Evolutionary conservation across 2,888 invertebrate species (phyloP), one percentile per base, ranked within the genome.

Genomic region (Microctonus brassicae): DNA sequence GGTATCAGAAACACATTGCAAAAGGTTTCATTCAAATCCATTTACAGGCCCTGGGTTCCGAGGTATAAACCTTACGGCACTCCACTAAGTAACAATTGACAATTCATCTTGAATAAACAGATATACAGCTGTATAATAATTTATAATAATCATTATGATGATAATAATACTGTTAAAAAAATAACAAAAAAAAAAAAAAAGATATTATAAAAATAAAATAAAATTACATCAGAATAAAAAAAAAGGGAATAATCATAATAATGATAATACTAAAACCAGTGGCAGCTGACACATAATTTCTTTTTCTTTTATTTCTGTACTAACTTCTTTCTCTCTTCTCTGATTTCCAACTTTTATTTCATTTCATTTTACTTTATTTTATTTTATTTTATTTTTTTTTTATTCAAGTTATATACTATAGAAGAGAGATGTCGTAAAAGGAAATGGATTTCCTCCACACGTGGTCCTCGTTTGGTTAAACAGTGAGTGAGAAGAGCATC

Each of bases 381-480:
- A 20, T 42, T 42, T 1, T 57, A 10, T 69, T 64, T 66, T 64
- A 73, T 34, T 67, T 55, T 65, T 65, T 22, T 10, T 22, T 22
- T 22, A 53, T 66, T 55, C 17, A 53, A 57, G 29, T n/a, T 58
- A 34, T 17, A 34, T 20, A 55, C 34, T 34, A 13, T 29, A 26
- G 62, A 57, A 66, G 39, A 57, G 57, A 65, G 67, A 52, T 62
- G 53, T 73, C 77, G 79, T 78, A 78, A 83, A 84, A 86, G 86
- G 86, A 86, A 86, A 85, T 84, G 85, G 78, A 85, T 85, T 86
- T 86, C 86, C 86, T 86, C 82, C 80, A 82, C 86, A 86, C 85
- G 83, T 86, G 86, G 79, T 84, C 75, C 84, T 83, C 83, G 83
- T 84, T 84, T 84, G 74, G 74, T 64, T 57, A 17, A 34, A 33